Evolutionary conservation across 2,797 vertebrate genomes (phyloP).

Genomic region (Lutjanus argentimaculatus): DNA sequence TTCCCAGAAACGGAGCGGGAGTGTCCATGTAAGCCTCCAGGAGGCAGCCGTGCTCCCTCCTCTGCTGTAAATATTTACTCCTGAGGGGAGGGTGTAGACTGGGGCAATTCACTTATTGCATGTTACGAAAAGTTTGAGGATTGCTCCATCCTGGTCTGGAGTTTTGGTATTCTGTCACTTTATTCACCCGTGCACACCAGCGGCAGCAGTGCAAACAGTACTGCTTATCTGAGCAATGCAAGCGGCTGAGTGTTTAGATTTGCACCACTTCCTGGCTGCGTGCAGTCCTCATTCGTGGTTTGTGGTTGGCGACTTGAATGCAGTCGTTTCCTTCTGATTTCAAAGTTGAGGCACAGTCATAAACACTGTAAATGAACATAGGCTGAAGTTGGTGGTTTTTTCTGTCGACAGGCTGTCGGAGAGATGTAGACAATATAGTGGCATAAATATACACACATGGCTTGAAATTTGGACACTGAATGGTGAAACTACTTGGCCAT

Average conservation of each 20-base stretch:
- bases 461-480: no score
- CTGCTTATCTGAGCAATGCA: not conserved
- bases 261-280: constrained; percentile 10
- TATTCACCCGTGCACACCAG: not conserved
- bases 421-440: not conserved
- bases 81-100: not conserved
- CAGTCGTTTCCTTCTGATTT: not conserved
- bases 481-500: not conserved
- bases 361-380: not conserved
- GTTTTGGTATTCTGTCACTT: not conserved
- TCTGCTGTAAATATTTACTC: constrained; percentile 9
- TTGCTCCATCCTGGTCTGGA: constrained; percentile 27
- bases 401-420: not conserved
- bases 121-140: not conserved
- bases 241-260: not conserved
- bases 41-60: not conserved
- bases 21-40: constrained; percentile 17
- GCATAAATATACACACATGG: not conserved
- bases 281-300: not conserved
- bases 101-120: not conserved
- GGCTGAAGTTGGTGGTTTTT: not conserved
- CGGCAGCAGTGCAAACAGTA: no score
- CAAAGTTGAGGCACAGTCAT: not conserved
- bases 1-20: constrained; percentile 51
- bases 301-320: not conserved